A percentile compares a stretch with the other conserved stretches of the same genome.
Evolutionary conservation across 2,888 invertebrate species (phyloP).

Genomic region (Dryadula phaetusa): DNA sequence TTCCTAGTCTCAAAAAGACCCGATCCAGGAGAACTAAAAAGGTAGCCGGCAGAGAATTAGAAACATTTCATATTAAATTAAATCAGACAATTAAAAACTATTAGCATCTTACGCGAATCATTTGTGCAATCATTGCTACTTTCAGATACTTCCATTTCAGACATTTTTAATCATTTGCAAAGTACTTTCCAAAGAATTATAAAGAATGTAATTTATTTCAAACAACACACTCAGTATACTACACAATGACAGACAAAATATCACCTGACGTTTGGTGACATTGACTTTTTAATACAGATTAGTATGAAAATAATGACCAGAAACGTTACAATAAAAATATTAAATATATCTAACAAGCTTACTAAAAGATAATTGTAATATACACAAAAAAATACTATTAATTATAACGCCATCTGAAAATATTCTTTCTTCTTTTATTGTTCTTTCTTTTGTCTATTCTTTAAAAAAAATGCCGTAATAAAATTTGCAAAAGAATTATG

Average conservation of each 20-base stretch:
- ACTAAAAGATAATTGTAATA: too few relatives aligned
- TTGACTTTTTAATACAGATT: slow-evolving; percentile 6
- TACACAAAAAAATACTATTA: too few relatives aligned
- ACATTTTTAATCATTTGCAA: slow-evolving; percentile 60
- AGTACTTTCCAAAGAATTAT: slow-evolving; percentile 30
- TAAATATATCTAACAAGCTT: too few relatives aligned
- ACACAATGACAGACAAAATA: slow-evolving; percentile 59
- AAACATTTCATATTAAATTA: not conserved
- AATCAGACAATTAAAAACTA: not conserved
- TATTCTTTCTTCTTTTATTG: too few relatives aligned
- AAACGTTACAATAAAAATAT: not conserved
- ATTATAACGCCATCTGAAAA: too few relatives aligned
- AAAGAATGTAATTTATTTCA: not conserved
- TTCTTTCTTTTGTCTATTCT: too few relatives aligned
- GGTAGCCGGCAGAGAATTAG: slow-evolving; percentile 49
- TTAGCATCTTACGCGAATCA: slow-evolving; percentile 68
- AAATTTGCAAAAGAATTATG: too few relatives aligned
- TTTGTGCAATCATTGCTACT: slow-evolving; percentile 71
- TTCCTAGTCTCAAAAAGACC: slow-evolving; percentile 94
- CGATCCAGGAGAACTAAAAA: slow-evolving; percentile 92
- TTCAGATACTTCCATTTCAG: slow-evolving; percentile 78
- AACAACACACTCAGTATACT: slow-evolving; percentile 46
- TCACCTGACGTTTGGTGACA: slow-evolving; percentile 31
- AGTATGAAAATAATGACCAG: not conserved
- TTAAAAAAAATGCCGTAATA: too few relatives aligned